Evolutionary conservation across 2,797 vertebrate species (phyloP).

Genomic region (Siniperca scherzeri): DNA sequence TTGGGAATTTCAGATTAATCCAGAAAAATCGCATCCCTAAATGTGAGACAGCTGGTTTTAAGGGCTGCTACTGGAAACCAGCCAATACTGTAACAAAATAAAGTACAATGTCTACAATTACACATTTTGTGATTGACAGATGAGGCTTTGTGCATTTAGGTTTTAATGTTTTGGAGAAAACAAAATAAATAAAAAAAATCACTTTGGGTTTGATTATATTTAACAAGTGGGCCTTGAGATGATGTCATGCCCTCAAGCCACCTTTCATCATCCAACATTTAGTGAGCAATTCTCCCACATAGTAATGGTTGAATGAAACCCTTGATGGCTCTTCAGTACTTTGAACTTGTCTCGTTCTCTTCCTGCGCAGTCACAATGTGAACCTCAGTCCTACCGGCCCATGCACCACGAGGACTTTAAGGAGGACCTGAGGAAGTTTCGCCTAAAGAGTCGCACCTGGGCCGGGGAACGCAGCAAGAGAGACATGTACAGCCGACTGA

Average conservation of each 20-base stretch:
- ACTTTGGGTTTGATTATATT: no score
- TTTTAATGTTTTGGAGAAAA: no score
- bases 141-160: neutral
- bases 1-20: no score
- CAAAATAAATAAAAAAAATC: no score
- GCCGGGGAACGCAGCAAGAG: slow-evolving; percentile 93
- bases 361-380: slow-evolving; percentile 86
- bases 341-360: neutral
- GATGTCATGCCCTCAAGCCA: no score
- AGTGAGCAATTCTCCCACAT: neutral
- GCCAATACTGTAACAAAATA: no score
- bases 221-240: no score
- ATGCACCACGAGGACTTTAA: slow-evolving; percentile 95
- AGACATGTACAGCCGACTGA: slow-evolving; percentile 91
- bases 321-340: neutral
- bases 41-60: neutral
- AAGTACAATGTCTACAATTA: no score
- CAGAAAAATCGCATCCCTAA: no score
- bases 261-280: no score
- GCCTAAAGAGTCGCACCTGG: slow-evolving; percentile 94
- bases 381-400: slow-evolving; percentile 92
- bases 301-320: neutral
- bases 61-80: neutral
- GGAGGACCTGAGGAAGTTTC: slow-evolving; percentile 91
- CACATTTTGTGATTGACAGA: neutral